Percentiles rank a stretch among this genome's conserved stretches.
phyloP scores from a whole-genome alignment of 1,140 invertebrate species.

The Nephila pilipes region DNA sequence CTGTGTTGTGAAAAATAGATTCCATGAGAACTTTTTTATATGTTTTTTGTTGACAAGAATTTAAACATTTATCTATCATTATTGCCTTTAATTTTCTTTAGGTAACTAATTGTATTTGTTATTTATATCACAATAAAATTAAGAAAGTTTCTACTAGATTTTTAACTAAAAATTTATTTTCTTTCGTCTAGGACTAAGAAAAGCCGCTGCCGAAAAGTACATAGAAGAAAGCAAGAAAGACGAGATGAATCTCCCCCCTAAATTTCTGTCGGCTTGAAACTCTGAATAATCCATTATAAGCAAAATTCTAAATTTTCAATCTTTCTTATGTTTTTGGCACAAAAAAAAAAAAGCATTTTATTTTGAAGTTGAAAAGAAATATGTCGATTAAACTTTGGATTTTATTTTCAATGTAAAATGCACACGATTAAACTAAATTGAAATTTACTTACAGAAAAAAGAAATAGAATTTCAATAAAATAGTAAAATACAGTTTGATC shows the following conservation, averaged over 20 bases:
- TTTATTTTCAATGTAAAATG: background rate
- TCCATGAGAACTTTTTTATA: no score
- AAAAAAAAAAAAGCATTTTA: no score
- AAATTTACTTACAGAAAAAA: background rate
- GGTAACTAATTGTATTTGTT: no score
- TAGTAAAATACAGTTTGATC: background rate
- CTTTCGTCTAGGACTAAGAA: background rate
- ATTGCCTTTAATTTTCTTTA: no score
- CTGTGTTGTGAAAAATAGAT: no score
- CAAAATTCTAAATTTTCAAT: background rate
- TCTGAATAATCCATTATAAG: background rate
- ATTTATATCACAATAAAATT: no score
- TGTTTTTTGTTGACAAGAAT: no score
- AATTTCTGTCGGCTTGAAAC: background rate
- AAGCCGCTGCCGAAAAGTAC: background rate
- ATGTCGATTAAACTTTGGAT: no score
- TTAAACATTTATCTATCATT: no score
- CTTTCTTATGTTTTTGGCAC: background rate
- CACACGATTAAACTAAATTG: background rate
- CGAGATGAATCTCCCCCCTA: background rate
- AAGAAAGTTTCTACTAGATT: no score
- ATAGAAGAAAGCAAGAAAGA: background rate
- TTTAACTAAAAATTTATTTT: background rate
- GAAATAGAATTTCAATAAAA: slow-evolving; percentile 18
- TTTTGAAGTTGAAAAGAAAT: no score